Percentiles rank a stretch among this genome's conserved stretches.
Conservation (phyloP, 2,797 vertebrate genomes). For the Rhinogobio ventralis region DNA sequence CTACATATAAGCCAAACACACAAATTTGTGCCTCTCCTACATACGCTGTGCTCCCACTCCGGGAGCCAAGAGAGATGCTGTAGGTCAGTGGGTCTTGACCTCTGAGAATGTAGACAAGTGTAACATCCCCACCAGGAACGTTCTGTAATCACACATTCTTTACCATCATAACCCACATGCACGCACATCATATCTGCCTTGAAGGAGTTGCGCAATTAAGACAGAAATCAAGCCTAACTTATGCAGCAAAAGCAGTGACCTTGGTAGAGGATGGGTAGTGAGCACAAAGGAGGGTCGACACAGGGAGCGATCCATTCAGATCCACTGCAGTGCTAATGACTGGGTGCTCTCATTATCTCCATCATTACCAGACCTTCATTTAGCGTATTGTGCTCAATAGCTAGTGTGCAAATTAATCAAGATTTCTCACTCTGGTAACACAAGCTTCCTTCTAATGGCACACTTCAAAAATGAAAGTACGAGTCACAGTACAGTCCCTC, state of each 20-base stretch:
- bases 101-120: constrained; percentile 10
- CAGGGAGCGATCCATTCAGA: constrained; percentile 49
- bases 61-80: background rate
- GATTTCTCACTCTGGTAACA: constrained; percentile 35
- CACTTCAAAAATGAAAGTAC: constrained; percentile 17
- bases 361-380: constrained; percentile 65
- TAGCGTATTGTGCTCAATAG: constrained; percentile 46
- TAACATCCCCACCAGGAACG: constrained; percentile 1
- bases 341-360: constrained; percentile 68
- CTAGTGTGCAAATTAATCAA: constrained; percentile 51
- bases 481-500: constrained; percentile 5
- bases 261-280: constrained; percentile 30
- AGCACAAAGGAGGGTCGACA: constrained; percentile 44
- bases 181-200: constrained; percentile 1
- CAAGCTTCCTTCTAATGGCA: constrained; percentile 41
- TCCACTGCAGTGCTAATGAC: constrained; percentile 64
- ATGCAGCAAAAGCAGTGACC: constrained; percentile 46
- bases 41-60: background rate
- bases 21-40: background rate
- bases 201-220: constrained; percentile 52
- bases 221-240: constrained; percentile 38
- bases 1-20: background rate
- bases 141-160: constrained; percentile 35
- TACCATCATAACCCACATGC: constrained; percentile 15
- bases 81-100: constrained; percentile 1